These are phyloP conservation scores for Lycophotia porphyrea DNA, from an alignment of 2,888 invertebrate genomes.

Conservation along the genomic window DNA sequence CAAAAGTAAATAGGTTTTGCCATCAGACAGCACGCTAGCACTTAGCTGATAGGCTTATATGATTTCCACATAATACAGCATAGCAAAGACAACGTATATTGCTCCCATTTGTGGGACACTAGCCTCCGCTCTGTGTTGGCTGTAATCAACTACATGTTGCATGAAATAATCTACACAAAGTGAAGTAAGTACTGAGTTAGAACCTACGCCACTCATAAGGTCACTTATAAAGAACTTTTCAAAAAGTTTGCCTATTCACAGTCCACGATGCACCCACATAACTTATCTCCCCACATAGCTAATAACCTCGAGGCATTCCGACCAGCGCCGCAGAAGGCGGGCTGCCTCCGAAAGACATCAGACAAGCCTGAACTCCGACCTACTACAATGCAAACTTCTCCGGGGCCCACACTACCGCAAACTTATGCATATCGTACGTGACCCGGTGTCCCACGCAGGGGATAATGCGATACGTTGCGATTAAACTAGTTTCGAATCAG, in stretches of 20 bases:
- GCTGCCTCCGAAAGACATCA: slow-evolving; percentile 37
- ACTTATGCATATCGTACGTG: slow-evolving; percentile 27
- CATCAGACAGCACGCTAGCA: neutral
- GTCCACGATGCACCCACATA: slow-evolving; percentile 14
- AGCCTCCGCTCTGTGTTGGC: neutral
- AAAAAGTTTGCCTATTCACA: neutral
- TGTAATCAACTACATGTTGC: no score
- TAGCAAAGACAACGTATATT: neutral
- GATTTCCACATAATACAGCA: neutral
- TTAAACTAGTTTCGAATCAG: slow-evolving; percentile 7
- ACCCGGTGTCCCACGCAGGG: neutral
- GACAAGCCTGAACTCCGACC: slow-evolving; percentile 32
- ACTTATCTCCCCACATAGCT: slow-evolving; percentile 3
- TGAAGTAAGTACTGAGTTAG: neutral
- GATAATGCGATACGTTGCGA: neutral
- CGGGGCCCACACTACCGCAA: slow-evolving; percentile 26
- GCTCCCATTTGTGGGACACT: neutral
- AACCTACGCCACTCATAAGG: neutral
- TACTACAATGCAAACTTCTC: slow-evolving; percentile 43
- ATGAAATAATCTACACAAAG: neutral
- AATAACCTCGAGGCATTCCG: slow-evolving; percentile 1
- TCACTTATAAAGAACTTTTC: neutral
- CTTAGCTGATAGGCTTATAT: no score
- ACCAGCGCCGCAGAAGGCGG: slow-evolving; percentile 14
- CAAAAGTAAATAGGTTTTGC: neutral